These are phyloP conservation scores for Heterodera carotae DNA, from an alignment of 1,140 invertebrate genomes.

Conservation along the genomic window DNA sequence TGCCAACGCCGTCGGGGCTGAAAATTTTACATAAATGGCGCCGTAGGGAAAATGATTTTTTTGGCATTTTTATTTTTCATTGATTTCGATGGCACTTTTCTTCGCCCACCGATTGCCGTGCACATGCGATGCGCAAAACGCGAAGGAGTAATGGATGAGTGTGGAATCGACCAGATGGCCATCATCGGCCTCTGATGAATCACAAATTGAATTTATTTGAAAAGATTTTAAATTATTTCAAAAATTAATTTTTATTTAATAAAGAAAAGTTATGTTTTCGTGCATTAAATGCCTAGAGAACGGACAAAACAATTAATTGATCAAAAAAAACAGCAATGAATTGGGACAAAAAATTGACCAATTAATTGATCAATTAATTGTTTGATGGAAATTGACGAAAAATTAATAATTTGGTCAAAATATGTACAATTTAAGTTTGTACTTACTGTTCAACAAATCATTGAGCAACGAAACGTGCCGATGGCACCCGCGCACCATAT, in stretches of 20 bases:
- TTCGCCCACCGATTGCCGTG: slow-evolving; percentile 74
- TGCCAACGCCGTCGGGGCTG: slow-evolving; percentile 95
- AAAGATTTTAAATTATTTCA: no score
- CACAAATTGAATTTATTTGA: no score
- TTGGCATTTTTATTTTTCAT: neutral
- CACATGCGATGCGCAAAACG: slow-evolving; percentile 97
- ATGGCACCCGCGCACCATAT: slow-evolving; percentile 93
- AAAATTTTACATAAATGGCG: slow-evolving; percentile 19
- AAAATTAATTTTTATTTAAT: no score
- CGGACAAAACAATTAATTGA: no score
- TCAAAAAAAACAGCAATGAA: no score
- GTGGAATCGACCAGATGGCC: slow-evolving; percentile 95
- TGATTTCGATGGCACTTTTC: neutral
- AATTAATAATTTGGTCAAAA: no score
- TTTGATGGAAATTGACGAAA: no score
- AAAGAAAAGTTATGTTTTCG: no score
- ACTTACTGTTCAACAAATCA: slow-evolving; percentile 80
- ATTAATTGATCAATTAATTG: no score
- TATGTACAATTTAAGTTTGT: no score
- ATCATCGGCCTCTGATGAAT: slow-evolving; percentile 82
- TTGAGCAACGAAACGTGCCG: slow-evolving; percentile 93
- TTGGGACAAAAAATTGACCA: no score
- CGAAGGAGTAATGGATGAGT: slow-evolving; percentile 96
- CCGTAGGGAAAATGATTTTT: neutral
- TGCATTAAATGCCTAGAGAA: no score